These are phyloP conservation scores for Papilio polyxenes DNA, from an alignment of 1,140 invertebrate species.

Conservation along the genomic window DNA sequence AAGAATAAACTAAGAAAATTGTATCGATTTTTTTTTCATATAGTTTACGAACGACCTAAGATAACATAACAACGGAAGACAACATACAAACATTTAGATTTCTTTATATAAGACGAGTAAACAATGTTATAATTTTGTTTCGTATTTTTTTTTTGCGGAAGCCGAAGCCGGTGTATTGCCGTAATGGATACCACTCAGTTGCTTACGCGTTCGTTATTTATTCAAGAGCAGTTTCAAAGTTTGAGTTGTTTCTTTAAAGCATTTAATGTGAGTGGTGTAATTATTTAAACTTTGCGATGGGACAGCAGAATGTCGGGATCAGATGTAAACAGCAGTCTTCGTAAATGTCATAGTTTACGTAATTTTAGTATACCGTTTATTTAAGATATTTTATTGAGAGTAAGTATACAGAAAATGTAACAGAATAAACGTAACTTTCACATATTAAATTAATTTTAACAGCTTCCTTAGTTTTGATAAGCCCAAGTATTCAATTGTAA, in stretches of 20 bases:
- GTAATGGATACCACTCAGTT: conserved; percentile 38
- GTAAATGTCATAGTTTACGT: not conserved
- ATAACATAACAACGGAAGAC: not conserved
- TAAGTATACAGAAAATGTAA: too few species aligned
- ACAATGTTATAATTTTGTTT: not conserved
- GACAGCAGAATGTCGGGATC: not conserved
- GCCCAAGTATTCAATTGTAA: not conserved
- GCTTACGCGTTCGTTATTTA: conserved; percentile 37
- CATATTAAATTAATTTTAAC: not conserved
- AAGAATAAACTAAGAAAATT: too few species aligned
- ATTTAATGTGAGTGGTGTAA: conserved; percentile 11
- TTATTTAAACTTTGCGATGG: conserved; percentile 21
- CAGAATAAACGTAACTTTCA: not conserved
- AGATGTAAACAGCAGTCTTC: not conserved
- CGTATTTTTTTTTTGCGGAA: conserved; percentile 30
- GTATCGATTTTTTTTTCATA: too few species aligned
- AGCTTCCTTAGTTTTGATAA: not conserved
- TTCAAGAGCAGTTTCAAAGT: conserved; percentile 33
- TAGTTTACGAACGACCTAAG: too few species aligned
- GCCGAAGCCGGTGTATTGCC: not conserved
- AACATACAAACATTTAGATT: not conserved
- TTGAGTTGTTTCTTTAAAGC: conserved; percentile 24
- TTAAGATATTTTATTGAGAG: too few species aligned
- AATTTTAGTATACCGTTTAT: too few species aligned
- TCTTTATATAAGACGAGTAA: not conserved